A percentile compares a stretch with the other conserved stretches of the same genome.
Conservation (phyloP, 2,797 vertebrate genomes). For the Chaenodraco wilsoni region DNA sequence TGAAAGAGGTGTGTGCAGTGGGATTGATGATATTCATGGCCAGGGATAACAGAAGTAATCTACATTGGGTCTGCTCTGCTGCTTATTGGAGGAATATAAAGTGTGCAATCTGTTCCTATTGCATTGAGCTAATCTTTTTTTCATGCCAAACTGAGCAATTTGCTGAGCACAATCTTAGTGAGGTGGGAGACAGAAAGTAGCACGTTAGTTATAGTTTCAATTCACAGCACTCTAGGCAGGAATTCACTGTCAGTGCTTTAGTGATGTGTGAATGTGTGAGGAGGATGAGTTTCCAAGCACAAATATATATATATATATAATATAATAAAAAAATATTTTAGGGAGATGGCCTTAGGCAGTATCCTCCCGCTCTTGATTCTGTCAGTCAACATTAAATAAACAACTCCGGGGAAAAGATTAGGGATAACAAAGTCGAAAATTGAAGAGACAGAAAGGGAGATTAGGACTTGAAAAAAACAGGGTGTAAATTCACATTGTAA, state of each 20-base stretch:
- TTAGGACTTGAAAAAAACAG: slow-evolving; percentile 26
- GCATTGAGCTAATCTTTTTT: slow-evolving; percentile 12
- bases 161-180: slow-evolving; percentile 34
- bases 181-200: slow-evolving; percentile 39
- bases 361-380: slow-evolving; percentile 15
- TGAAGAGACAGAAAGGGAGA: not conserved
- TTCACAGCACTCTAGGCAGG: slow-evolving; percentile 47
- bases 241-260: slow-evolving; percentile 34
- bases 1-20: slow-evolving; percentile 35
- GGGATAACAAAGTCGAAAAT: not conserved
- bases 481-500: not conserved
- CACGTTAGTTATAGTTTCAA: slow-evolving; percentile 42
- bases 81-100: not conserved
- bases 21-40: slow-evolving; percentile 58
- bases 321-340: slow-evolving; percentile 20
- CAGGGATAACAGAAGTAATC: slow-evolving; percentile 54
- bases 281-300: slow-evolving; percentile 36
- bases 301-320: not conserved
- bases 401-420: not conserved
- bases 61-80: slow-evolving; percentile 44
- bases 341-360: slow-evolving; percentile 44
- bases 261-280: slow-evolving; percentile 36
- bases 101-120: slow-evolving; percentile 25
- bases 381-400: slow-evolving; percentile 17
- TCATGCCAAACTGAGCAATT: slow-evolving; percentile 38